Percentiles rank a stretch among this genome's conserved stretches.
Evolutionary conservation across 2,888 invertebrate genomes (phyloP).

Genomic region (Fabriciana adippe): DNA sequence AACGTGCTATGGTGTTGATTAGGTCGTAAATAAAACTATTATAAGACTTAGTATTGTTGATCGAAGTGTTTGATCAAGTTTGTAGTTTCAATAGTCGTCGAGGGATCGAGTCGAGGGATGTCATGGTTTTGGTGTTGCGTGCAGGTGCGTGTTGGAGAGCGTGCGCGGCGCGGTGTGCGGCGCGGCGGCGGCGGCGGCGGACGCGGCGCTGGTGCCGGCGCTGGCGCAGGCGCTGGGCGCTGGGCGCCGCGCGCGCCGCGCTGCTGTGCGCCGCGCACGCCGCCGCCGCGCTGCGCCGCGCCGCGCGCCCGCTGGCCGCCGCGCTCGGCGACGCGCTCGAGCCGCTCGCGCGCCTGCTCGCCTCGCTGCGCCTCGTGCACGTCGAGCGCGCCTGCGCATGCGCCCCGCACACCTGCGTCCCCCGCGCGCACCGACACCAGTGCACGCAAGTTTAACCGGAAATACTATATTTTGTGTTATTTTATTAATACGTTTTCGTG

Average conservation of each 20-base stretch:
- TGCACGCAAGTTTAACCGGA: neutral
- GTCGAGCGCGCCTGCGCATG: conserved; percentile 29
- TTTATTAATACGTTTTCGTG: neutral
- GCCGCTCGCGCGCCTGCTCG: conserved; percentile 52
- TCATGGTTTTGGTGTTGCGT: neutral
- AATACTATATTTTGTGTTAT: neutral
- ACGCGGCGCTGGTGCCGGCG: conserved; percentile 87
- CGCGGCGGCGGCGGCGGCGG: conserved; percentile 64
- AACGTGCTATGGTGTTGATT: too few relatives aligned
- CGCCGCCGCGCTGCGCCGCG: conserved; percentile 83
- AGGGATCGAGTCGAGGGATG: too few relatives aligned
- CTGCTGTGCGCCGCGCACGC: conserved; percentile 84
- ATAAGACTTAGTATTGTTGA: too few relatives aligned
- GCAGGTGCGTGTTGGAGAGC: conserved; percentile 46
- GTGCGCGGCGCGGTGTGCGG: conserved; percentile 50
- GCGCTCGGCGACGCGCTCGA: conserved; percentile 49
- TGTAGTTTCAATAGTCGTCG: too few relatives aligned
- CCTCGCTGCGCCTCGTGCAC: conserved; percentile 51
- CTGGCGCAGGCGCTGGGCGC: conserved; percentile 84
- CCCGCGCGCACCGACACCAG: neutral
- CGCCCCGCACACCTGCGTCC: neutral
- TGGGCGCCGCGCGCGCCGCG: conserved; percentile 84
- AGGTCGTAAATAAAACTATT: too few relatives aligned
- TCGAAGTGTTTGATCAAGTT: too few relatives aligned
- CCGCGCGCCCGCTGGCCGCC: conserved; percentile 62